Evolutionary conservation across 2,888 invertebrate species (phyloP).

Genomic region (Lordiphosa andalusiaca): DNA sequence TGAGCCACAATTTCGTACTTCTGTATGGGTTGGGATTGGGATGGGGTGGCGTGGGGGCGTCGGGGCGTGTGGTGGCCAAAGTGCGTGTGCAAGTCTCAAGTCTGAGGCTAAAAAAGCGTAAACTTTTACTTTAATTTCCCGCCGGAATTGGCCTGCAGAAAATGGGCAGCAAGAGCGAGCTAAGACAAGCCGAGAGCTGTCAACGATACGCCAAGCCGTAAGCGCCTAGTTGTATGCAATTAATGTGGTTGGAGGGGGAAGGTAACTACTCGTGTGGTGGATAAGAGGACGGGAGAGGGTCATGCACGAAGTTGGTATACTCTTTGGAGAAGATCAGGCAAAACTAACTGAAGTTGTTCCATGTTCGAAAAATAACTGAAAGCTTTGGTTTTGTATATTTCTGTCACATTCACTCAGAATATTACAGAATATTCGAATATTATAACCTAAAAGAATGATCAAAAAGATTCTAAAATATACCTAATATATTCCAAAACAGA

Average conservation of each 20-base stretch:
- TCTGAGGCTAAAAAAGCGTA: slow-evolving; percentile 63
- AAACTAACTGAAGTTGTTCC: no score
- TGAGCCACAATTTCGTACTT: slow-evolving; percentile 65
- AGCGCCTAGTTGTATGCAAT: slow-evolving; percentile 62
- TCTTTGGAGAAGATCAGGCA: neutral
- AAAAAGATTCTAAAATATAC: no score
- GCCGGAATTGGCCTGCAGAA: slow-evolving; percentile 58
- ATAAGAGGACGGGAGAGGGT: neutral
- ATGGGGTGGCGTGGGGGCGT: no score
- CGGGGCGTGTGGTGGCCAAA: slow-evolving; percentile 22
- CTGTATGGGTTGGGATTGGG: neutral
- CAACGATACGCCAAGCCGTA: slow-evolving; percentile 47
- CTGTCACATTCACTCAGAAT: no score
- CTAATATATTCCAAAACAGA: no score
- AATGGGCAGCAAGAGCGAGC: slow-evolving; percentile 20
- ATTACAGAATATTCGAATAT: no score
- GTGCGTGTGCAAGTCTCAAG: slow-evolving; percentile 45
- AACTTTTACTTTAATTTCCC: slow-evolving; percentile 73
- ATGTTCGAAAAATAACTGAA: no score
- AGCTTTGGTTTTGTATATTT: no score
- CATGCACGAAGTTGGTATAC: neutral
- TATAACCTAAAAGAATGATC: no score
- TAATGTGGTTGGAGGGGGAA: slow-evolving; percentile 44
- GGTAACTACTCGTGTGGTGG: slow-evolving; percentile 43
- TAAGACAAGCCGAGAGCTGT: slow-evolving; percentile 44